Conservation (phyloP, 2,888 invertebrate species). For the Tiliacea aurago region DNA sequence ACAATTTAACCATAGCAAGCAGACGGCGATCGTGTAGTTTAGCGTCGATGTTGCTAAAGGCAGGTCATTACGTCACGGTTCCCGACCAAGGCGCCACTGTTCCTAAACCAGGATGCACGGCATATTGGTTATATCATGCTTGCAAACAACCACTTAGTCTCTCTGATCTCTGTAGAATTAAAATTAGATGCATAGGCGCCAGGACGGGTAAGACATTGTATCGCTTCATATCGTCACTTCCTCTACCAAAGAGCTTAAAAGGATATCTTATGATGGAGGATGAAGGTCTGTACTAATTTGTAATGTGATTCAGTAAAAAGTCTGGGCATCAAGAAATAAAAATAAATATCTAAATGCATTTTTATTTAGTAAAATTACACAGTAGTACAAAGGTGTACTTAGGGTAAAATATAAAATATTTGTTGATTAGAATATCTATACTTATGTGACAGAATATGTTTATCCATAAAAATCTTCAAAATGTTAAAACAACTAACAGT, state of each 20-base stretch:
- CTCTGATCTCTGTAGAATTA: slow-evolving; percentile 90
- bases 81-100: slow-evolving; percentile 36
- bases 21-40: slow-evolving; percentile 77
- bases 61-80: slow-evolving; percentile 77
- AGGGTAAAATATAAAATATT: slow-evolving; percentile 76
- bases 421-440: slow-evolving; percentile 63
- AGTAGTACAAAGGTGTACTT: slow-evolving; percentile 79
- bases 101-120: slow-evolving; percentile 74
- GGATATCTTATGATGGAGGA: slow-evolving; percentile 91
- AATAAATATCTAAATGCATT: slow-evolving; percentile 48
- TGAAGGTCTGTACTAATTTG: slow-evolving; percentile 67
- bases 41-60: slow-evolving; percentile 83
- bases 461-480: slow-evolving; percentile 55
- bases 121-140: slow-evolving; percentile 82
- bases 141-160: slow-evolving; percentile 88
- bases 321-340: slow-evolving; percentile 35
- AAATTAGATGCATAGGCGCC: slow-evolving; percentile 80
- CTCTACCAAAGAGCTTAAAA: slow-evolving; percentile 90
- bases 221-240: slow-evolving; percentile 81
- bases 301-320: slow-evolving; percentile 36
- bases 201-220: slow-evolving; percentile 78
- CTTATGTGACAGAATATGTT: slow-evolving; percentile 53
- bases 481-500: slow-evolving; percentile 29
- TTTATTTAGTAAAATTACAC: slow-evolving; percentile 69
- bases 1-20: slow-evolving; percentile 90